Percentiles rank a stretch among this genome's conserved stretches.
Evolutionary conservation across 2,888 invertebrate genomes (phyloP).

Genomic region (Athalia rosae): DNA sequence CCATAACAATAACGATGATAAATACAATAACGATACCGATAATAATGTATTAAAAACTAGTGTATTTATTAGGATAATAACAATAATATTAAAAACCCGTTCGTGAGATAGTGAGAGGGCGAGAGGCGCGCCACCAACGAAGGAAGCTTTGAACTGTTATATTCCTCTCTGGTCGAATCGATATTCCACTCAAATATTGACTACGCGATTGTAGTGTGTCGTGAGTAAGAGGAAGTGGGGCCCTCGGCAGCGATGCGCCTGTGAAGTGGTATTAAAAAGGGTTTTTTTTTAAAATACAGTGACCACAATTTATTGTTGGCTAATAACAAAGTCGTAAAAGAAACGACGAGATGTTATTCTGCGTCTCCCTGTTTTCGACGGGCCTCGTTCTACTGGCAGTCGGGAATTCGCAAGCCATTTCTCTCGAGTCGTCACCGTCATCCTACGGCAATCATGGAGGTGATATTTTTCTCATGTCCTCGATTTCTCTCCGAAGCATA

Average conservation of each 20-base stretch:
- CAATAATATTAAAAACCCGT: not conserved
- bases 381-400: constrained; percentile 56
- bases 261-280: not conserved
- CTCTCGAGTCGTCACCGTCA: constrained; percentile 66
- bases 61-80: not conserved
- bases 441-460: constrained; percentile 71
- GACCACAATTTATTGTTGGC: not conserved
- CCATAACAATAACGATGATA: not conserved
- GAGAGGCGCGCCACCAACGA: constrained; percentile 23
- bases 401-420: constrained; percentile 66
- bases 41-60: not conserved
- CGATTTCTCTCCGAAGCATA: constrained; percentile 51
- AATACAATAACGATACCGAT: not conserved
- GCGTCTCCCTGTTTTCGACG: constrained; percentile 8
- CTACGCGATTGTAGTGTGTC: constrained; percentile 58
- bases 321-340: not conserved
- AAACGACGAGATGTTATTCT: constrained; percentile 41
- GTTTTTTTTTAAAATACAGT: constrained; percentile 14
- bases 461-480: constrained; percentile 59
- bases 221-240: constrained; percentile 62
- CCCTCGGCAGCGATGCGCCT: constrained; percentile 57
- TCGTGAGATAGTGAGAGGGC: not conserved
- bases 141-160: constrained; percentile 26
- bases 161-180: constrained; percentile 62
- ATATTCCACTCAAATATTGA: constrained; percentile 73